A percentile compares a stretch with the other conserved stretches of the same genome.
phyloP scores from a whole-genome alignment of 1,140 invertebrate genomes.

The Cheumatopsyche charites region DNA sequence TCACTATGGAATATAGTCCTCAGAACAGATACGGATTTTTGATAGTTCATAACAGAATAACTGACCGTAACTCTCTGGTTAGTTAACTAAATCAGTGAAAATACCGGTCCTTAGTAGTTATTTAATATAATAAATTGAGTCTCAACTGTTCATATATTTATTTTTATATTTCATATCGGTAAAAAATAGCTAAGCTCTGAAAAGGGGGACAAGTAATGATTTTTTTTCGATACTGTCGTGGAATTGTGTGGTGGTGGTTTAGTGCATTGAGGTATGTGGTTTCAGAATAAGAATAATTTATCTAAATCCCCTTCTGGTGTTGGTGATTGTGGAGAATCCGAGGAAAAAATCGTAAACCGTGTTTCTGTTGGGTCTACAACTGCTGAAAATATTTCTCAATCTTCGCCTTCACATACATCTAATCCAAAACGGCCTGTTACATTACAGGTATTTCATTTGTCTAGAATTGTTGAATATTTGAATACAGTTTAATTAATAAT shows the following conservation, averaged over 20 bases:
- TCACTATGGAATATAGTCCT: no score
- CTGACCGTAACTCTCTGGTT: no score
- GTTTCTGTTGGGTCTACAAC: conserved; percentile 54
- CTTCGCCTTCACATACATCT: conserved; percentile 57
- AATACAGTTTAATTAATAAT: background rate
- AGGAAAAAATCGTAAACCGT: conserved; percentile 57
- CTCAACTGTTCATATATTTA: no score
- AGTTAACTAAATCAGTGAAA: no score
- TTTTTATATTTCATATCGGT: no score
- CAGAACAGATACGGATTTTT: no score
- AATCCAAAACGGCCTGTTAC: conserved; percentile 70
- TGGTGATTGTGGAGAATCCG: conserved; percentile 43
- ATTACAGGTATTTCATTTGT: conserved; percentile 61
- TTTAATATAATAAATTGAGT: no score
- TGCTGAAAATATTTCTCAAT: conserved; percentile 58
- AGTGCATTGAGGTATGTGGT: conserved; percentile 55
- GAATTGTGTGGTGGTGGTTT: conserved; percentile 52
- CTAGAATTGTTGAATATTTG: background rate
- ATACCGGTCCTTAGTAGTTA: no score
- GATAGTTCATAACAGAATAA: no score
- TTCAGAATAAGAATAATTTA: conserved; percentile 67
- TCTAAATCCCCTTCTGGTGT: conserved; percentile 62
- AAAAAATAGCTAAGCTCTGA: no score
- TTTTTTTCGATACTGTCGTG: no score
- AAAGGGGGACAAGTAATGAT: no score